Base-by-base conservation (phyloP, 2,888 invertebrate genomes). In the Papilio gigon region DNA sequence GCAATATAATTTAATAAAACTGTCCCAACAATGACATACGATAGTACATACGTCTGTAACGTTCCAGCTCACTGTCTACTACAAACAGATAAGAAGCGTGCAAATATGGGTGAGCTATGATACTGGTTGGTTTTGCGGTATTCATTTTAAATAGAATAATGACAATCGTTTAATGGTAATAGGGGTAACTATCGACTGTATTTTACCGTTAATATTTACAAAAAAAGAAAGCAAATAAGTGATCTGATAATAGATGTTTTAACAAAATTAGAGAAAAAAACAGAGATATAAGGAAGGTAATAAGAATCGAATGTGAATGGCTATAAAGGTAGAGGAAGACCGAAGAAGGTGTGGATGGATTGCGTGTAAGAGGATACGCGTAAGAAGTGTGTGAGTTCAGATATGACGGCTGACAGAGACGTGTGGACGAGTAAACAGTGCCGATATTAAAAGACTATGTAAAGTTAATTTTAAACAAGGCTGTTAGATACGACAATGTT, bases 81-180 rank as follows among this genome's bases (percentile, higher is more conserved):
- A 69, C 68, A 53, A 60, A 22, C 1, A n/a, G 68, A 68, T 68
- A 68, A 68, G 27, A 17, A n/a, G 30, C 50, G 20, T 47, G 68
- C 40, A 8, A 58, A 65, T 42, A 50, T 62, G 66, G 65, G 47
- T 60, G 58, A 47, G 37, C 40, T 35, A 37, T 70, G 30, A 67
- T 65, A 61, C 42, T 40, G 37, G 37, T 56, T 35, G 9, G 25
- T 22, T 22, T 30, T 20, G 56, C 44, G 8, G 30, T 44, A 27
- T 30, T 37, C 60, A 9, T 37, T 60, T 60, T 4, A 37, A 61
- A 58, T 42, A 37, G 40, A 30, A 22, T 37, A 25, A 20, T 37
- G 14, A 61, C 47, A 47, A 22, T 5, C 27, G 56, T 30, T 20
- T 20, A 22, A 12, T 4, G 6, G 9, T 56, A 12, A 62, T 63